Evolutionary conservation across 2,113 vertebrate species (phyloP).

Genomic region (Balaeniceps rex): DNA sequence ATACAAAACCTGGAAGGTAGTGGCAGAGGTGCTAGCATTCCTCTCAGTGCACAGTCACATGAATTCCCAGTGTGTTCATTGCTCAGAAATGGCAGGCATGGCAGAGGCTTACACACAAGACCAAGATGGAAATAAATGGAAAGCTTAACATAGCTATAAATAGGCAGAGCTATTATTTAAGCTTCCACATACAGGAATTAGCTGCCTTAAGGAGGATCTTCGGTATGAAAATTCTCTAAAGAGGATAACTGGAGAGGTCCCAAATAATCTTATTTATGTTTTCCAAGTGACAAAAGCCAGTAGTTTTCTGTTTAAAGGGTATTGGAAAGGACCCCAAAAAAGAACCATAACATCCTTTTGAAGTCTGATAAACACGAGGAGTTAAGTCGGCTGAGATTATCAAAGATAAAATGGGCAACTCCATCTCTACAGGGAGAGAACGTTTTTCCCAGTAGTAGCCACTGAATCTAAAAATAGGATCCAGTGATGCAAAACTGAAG

Average conservation of each 20-base stretch:
- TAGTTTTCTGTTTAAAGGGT: not conserved
- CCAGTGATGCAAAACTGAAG: not conserved
- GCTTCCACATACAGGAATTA: not conserved
- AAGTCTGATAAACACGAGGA: not conserved
- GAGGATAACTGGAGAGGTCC: not conserved
- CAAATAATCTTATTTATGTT: not conserved
- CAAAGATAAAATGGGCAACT: not conserved
- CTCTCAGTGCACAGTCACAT: not conserved
- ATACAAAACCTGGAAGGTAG: not conserved
- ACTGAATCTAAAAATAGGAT: not conserved
- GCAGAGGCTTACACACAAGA: not conserved
- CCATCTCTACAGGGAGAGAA: not conserved
- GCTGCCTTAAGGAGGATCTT: not conserved
- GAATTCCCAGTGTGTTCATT: not conserved
- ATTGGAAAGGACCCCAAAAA: not conserved
- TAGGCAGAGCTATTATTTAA: constrained; percentile 19
- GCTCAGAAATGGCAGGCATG: not conserved
- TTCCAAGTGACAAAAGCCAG: not conserved
- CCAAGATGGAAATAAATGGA: not conserved
- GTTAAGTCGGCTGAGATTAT: not conserved
- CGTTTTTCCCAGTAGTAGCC: not conserved
- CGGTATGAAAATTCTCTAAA: not conserved
- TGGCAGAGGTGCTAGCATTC: not conserved
- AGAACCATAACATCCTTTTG: not conserved
- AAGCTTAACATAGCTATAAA: constrained; percentile 4